Percentiles rank a stretch among this genome's conserved stretches.
These are phyloP conservation scores for Calidris pugnax DNA, from an alignment of 2,113 vertebrate genomes.

Conservation along the genomic window DNA sequence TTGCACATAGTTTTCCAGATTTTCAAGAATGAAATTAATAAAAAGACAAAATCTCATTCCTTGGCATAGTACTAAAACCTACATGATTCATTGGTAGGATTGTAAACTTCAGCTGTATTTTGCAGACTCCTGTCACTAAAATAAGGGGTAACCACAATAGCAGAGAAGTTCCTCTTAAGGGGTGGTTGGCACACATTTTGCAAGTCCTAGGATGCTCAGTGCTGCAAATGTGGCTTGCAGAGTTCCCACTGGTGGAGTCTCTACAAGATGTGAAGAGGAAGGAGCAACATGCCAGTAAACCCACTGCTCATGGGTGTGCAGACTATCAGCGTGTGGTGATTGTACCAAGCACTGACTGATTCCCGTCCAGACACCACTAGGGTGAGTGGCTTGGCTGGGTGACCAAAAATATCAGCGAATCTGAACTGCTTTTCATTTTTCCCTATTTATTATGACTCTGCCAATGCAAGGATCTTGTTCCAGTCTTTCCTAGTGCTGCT, in stretches of 20 bases:
- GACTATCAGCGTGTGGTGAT: background rate
- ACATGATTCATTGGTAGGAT: background rate
- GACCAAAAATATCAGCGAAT: background rate
- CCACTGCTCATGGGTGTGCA: background rate
- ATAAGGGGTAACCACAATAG: background rate
- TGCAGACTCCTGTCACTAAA: background rate
- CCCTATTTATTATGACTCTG: background rate
- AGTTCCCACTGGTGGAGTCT: background rate
- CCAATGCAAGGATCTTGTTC: background rate
- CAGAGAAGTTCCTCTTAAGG: background rate
- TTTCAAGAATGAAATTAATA: background rate
- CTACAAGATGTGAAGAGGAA: background rate
- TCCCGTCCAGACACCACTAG: background rate
- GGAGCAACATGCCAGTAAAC: background rate
- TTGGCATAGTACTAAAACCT: background rate
- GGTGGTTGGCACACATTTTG: background rate
- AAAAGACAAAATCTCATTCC: background rate
- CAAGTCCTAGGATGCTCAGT: background rate
- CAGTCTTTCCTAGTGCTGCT: background rate
- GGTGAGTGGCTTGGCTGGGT: background rate
- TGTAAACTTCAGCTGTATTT: background rate
- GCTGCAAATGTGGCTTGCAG: background rate
- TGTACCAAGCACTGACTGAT: background rate
- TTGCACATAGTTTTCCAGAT: background rate
- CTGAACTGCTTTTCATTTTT: background rate